Evolutionary conservation across 2,797 vertebrate genomes (phyloP), one percentile per base, ranked within the genome.

Genomic region (Chaetophractus vellerosus): DNA sequence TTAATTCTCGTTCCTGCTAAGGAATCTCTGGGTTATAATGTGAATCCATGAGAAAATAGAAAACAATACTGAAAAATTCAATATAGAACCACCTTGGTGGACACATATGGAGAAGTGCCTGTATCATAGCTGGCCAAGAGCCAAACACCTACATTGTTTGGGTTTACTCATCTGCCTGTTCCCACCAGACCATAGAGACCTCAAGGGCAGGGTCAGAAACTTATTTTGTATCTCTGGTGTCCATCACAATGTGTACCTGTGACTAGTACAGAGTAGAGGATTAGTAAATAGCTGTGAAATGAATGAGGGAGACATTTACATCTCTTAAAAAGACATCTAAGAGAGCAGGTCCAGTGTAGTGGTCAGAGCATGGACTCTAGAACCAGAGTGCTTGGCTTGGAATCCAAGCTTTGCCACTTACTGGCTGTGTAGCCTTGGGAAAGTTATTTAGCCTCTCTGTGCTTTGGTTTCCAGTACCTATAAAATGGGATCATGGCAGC

Each of bases 381-480:
- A 91, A 83, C 15, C 38, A 76, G 64, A 24, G 3, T 66, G 36
- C 55, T 81, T 78, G 57, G 57, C 18, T 93, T 68, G 38, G 64
- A 89, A 66, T 48, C 52, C 38, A 63, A 59, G 33, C 24, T 33
- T 88, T 88, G 55, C 71, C 63, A 41, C 55, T 72, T 79, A 15
- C 55, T 85, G 72, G n/a, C 55, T 90, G 24, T 78, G 91, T 74
- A 74, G 41, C 38, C 9, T 87, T 88, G 82, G 64, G 45, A 72
- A 96, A 79, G 15, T 74, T 61, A 64, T n/a, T 93, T 50, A 52
- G 50, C 36, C 19, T 81, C 15, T 87, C 93, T 94, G 74, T 82
- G 68, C 61, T 88, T 95, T 85, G 50, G 36, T 92, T 88, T 93
- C n/a, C 80, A 69, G 5, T 41, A 10, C 80, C 84, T 52, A 15